These are phyloP conservation scores for Himalopsyche phryganea DNA, from an alignment of 1,140 invertebrate genomes.

Conservation along the genomic window DNA sequence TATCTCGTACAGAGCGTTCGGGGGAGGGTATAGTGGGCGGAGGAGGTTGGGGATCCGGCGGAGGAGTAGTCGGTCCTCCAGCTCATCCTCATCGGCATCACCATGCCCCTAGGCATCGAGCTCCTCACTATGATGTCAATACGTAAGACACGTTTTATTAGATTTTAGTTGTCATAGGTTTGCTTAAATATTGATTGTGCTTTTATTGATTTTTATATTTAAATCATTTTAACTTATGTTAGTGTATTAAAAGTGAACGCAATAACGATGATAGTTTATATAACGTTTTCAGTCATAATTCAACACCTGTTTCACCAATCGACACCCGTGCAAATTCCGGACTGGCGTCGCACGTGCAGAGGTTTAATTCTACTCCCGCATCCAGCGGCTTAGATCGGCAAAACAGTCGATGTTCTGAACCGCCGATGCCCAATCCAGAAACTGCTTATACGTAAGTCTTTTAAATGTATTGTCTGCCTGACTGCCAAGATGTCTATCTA, in stretches of 20 bases:
- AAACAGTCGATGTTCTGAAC: conserved; percentile 34
- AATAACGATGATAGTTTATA: too few relatives aligned
- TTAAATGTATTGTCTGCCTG: not conserved
- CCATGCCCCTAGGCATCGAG: conserved; percentile 43
- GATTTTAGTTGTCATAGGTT: too few relatives aligned
- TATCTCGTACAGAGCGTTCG: conserved; percentile 64
- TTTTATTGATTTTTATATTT: too few relatives aligned
- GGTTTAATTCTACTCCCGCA: conserved; percentile 50
- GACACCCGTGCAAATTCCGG: conserved; percentile 42
- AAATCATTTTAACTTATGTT: too few relatives aligned
- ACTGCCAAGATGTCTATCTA: too few relatives aligned
- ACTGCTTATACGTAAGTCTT: conserved; percentile 25
- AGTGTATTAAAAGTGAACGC: too few relatives aligned
- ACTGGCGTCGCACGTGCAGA: conserved; percentile 44
- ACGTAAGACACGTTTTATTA: conserved; percentile 15
- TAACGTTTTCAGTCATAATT: conserved; percentile 45
- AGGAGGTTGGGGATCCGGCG: conserved; percentile 50
- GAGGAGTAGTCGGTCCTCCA: conserved; percentile 49
- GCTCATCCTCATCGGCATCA: conserved; percentile 41
- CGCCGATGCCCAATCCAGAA: conserved; percentile 38
- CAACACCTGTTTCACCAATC: conserved; percentile 49
- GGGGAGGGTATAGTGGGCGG: conserved; percentile 19
- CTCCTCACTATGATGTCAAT: conserved; percentile 30
- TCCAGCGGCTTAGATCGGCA: conserved; percentile 44
- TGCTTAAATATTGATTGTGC: too few relatives aligned